Percentiles rank a stretch among this genome's conserved stretches.
These are phyloP conservation scores for Enteromius unitaeniatus DNA, from an alignment of 2,797 vertebrate species.

Conservation along the genomic window DNA sequence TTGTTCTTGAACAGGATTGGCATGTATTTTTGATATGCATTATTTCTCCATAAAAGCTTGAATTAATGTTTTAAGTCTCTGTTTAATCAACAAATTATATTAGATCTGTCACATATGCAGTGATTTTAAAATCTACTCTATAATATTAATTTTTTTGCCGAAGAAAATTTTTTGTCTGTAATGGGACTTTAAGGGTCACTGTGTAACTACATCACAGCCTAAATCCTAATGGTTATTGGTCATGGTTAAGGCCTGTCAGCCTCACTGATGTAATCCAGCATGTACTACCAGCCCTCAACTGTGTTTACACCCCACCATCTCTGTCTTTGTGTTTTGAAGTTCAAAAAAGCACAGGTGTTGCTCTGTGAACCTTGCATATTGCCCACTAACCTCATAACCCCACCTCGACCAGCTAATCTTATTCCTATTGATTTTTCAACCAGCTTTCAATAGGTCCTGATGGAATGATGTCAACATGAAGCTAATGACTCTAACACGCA, in stretches of 20 bases:
- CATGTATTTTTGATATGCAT: background rate
- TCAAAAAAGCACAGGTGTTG: constrained; percentile 78
- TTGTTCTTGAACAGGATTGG: background rate
- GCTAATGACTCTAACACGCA: constrained; percentile 89
- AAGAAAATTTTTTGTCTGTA: background rate
- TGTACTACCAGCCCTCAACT: constrained; percentile 53
- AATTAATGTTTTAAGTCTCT: background rate
- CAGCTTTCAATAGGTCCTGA: constrained; percentile 87
- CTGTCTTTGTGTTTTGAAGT: constrained; percentile 45
- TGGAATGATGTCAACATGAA: constrained; percentile 88
- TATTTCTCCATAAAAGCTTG: background rate
- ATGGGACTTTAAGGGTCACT: background rate
- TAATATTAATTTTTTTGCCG: background rate
- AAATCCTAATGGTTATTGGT: constrained; percentile 25
- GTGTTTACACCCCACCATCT: constrained; percentile 54
- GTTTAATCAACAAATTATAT: background rate
- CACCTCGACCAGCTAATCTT: constrained; percentile 92
- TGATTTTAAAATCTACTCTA: background rate
- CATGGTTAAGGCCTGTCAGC: constrained; percentile 16
- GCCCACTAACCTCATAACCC: constrained; percentile 88
- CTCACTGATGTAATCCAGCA: constrained; percentile 54
- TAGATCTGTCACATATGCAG: background rate
- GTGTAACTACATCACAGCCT: background rate
- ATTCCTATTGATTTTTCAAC: constrained; percentile 95
- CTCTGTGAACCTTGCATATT: constrained; percentile 87